A percentile compares a stretch with the other conserved stretches of the same genome.
These are phyloP conservation scores for Macaria notata DNA, from an alignment of 2,888 invertebrate species.

Conservation along the genomic window DNA sequence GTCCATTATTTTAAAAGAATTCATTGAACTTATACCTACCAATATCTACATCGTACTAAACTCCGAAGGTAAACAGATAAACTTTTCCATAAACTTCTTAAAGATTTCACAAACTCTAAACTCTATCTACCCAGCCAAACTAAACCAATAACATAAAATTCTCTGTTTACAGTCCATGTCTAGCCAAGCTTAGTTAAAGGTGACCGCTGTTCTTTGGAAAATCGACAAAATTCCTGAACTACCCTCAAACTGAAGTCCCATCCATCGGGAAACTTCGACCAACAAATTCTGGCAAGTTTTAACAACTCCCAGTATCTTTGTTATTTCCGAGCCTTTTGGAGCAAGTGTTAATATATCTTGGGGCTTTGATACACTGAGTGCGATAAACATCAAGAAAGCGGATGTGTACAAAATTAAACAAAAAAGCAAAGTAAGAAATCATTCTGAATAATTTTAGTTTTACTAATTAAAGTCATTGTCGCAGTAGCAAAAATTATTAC, in stretches of 20 bases:
- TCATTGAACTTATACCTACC: too few species aligned
- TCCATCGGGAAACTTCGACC: conserved; percentile 16
- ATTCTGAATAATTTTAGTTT: too few species aligned
- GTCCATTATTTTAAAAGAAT: too few species aligned
- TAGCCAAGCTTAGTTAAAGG: background rate
- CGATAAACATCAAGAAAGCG: background rate
- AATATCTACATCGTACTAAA: too few species aligned
- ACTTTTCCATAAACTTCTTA: too few species aligned
- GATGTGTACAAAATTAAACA: too few species aligned
- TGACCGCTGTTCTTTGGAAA: conserved; percentile 16
- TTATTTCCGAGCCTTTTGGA: conserved; percentile 20
- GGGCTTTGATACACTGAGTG: background rate
- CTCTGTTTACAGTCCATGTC: too few species aligned
- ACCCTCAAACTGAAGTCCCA: conserved; percentile 14
- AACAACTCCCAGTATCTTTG: conserved; percentile 24
- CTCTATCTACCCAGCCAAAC: background rate
- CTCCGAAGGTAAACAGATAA: too few species aligned
- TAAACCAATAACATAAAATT: background rate
- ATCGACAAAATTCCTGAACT: conserved; percentile 18
- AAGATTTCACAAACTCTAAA: too few species aligned
- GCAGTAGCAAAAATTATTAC: too few species aligned
- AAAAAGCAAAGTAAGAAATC: too few species aligned
- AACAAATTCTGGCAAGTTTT: conserved; percentile 24
- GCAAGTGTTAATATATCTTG: conserved; percentile 24
- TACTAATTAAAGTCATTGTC: too few species aligned